A percentile compares a stretch with the other conserved stretches of the same genome.
Evolutionary conservation across 2,888 invertebrate genomes (phyloP).

Genomic region (Heliconius aoede): DNA sequence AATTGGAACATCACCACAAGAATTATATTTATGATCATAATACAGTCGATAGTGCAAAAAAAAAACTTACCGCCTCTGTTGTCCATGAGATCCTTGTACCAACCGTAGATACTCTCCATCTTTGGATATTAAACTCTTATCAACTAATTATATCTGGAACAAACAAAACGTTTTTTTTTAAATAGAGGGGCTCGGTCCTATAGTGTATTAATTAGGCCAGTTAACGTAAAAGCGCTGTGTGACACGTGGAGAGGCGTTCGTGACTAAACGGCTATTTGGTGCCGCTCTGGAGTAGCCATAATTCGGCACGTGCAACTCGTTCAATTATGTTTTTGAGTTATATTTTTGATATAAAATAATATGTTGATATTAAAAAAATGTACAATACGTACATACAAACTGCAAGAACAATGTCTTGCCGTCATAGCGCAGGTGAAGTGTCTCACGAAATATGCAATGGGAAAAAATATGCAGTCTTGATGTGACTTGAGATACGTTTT

Average conservation of each 20-base stretch:
- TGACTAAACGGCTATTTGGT: constrained; percentile 50
- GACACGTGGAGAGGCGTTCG: constrained; percentile 44
- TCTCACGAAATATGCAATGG: too few relatives aligned
- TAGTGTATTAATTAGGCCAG: constrained; percentile 44
- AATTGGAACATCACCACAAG: too few relatives aligned
- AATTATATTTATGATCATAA: too few relatives aligned
- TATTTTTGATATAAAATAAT: not conserved
- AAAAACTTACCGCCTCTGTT: constrained; percentile 87
- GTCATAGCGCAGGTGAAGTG: too few relatives aligned
- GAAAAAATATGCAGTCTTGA: too few relatives aligned
- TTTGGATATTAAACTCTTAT: constrained; percentile 70
- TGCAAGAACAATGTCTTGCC: too few relatives aligned
- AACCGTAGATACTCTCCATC: constrained; percentile 85
- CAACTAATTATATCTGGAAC: constrained; percentile 76
- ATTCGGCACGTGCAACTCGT: constrained; percentile 39
- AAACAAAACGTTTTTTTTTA: constrained; percentile 53
- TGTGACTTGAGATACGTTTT: not conserved
- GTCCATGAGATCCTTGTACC: constrained; percentile 89
- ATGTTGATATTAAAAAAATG: too few relatives aligned
- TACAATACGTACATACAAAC: too few relatives aligned
- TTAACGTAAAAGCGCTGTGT: constrained; percentile 48
- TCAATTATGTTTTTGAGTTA: constrained; percentile 24
- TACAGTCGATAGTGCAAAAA: not conserved
- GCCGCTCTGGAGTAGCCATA: constrained; percentile 42
- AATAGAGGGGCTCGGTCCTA: constrained; percentile 25